Conservation (phyloP, 2,888 invertebrate genomes). For the Lithophane socia region DNA sequence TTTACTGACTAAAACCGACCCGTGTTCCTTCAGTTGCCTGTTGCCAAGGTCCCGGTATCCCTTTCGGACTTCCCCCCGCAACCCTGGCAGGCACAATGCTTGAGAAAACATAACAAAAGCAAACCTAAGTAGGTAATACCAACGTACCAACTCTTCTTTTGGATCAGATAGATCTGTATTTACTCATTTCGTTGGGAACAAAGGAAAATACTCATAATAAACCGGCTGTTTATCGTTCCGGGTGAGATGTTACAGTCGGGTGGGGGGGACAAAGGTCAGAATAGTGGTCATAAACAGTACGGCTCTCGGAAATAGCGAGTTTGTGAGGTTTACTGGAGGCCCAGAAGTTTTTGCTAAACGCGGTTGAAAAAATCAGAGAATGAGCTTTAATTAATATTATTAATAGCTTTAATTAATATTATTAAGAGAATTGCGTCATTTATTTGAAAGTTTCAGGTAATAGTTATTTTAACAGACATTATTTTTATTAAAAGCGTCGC, state of each 20-base stretch:
- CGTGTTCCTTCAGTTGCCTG: too few species aligned
- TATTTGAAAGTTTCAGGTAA: background rate
- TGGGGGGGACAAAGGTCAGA: conserved; percentile 50
- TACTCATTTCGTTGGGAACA: conserved; percentile 44
- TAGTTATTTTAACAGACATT: background rate
- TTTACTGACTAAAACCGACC: too few species aligned
- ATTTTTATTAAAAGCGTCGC: background rate
- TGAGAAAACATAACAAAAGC: background rate
- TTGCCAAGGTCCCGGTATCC: too few species aligned
- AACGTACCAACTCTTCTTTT: background rate
- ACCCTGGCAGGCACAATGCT: too few species aligned
- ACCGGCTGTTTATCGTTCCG: conserved; percentile 55
- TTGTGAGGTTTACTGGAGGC: conserved; percentile 23
- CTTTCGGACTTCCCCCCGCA: too few species aligned
- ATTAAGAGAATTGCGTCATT: background rate
- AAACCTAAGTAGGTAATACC: background rate
- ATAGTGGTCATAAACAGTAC: conserved; percentile 48
- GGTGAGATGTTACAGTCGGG: conserved; percentile 50
- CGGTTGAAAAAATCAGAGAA: background rate
- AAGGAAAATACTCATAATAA: conserved; percentile 42
- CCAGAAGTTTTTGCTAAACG: conserved; percentile 23
- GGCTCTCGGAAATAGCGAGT: conserved; percentile 26
- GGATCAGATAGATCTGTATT: conserved; percentile 23
- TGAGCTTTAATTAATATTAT: background rate
- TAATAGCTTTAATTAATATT: background rate